phyloP scores from a whole-genome alignment of 64 coral and sea anemone species.

The Porites lutea region DNA sequence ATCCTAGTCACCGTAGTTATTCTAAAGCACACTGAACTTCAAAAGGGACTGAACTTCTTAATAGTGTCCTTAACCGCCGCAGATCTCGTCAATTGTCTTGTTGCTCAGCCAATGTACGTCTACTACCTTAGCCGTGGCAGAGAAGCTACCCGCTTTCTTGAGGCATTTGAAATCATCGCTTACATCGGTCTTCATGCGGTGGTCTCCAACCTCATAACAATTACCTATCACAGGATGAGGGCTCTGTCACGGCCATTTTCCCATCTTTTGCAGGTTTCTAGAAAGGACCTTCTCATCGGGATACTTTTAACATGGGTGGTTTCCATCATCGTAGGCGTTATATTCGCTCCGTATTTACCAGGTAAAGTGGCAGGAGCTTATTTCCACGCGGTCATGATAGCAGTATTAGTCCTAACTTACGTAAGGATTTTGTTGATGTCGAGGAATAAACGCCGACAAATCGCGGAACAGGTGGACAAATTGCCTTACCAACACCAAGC shows the following conservation, averaged over 20 bases:
- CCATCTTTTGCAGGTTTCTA: constrained; percentile 6
- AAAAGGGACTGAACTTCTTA: constrained; percentile 40
- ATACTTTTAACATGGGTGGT: constrained; percentile 15
- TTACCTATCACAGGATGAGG: constrained; percentile 33
- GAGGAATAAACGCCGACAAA: not conserved
- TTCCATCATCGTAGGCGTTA: constrained; percentile 2
- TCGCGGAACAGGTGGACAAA: not conserved
- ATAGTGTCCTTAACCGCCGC: constrained; percentile 26
- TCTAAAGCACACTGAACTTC: not conserved
- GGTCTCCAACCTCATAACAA: constrained; percentile 22
- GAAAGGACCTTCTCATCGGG: not conserved
- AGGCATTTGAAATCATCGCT: constrained; percentile 9
- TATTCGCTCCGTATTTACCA: not conserved
- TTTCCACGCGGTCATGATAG: constrained; percentile 19
- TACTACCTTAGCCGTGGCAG: constrained; percentile 4
- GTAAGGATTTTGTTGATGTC: not conserved
- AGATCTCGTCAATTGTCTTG: constrained; percentile 18
- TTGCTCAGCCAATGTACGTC: constrained; percentile 27
- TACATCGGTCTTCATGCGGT: constrained; percentile 36
- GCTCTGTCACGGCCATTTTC: constrained; percentile 14
- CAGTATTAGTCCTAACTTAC: not conserved
- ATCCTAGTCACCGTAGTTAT: constrained; percentile 11
- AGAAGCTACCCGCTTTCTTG: not conserved
- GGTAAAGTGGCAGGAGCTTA: not conserved
- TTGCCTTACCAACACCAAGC: constrained; percentile 7